Evolutionary conservation across 2,888 invertebrate genomes (phyloP), one percentile per base, ranked within the genome.

Genomic region (Amphipoea lucens): DNA sequence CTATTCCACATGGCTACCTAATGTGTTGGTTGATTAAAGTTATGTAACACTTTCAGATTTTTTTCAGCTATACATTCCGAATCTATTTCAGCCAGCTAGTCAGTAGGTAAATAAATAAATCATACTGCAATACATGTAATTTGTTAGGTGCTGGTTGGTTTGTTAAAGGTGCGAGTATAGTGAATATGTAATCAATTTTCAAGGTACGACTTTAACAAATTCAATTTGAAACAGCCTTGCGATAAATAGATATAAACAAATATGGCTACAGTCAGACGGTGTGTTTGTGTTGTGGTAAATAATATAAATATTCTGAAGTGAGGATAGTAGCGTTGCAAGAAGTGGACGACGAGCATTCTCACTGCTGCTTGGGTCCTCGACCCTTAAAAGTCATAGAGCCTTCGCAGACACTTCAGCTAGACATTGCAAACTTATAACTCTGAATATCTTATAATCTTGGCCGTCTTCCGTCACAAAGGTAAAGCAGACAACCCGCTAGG

Each of bases 121-220:
- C 54, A 65, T 57, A 67, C 40, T 57, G 40, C 23, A 65, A 40
- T 65, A 67, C 23, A 70, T 80, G 69, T 75, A 76, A 84, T 81
- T 89, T 79, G 79, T 87, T 67, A 78, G 69, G 63, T 71, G 87
- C 68, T 60, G 17, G n/a, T 65, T 48, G 57, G 48, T 72, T 72
- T 76, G 57, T 60, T 69, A 77, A 29, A 71, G 65, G 69, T 82
- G 76, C 75, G 67, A 40, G 68, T 85, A 77, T 78, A 77, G 78
- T 88, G 73, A 83, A 87, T 83, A 79, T 74, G 66, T 83, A 88
- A 88, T 88, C 88, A 85, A 88, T 88, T 88, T 89, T 79, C 88
- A 83, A 85, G 83, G 73, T 80, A 72, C 66, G 45, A 70, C 78
- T 87, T 80, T 69, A 78, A 72, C 79, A n/a, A 89, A 88, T 85